Evolutionary conservation across 2,113 vertebrate species (phyloP), one percentile per base, ranked within the genome.

Genomic region (Protobothrops flavoviridis): DNA sequence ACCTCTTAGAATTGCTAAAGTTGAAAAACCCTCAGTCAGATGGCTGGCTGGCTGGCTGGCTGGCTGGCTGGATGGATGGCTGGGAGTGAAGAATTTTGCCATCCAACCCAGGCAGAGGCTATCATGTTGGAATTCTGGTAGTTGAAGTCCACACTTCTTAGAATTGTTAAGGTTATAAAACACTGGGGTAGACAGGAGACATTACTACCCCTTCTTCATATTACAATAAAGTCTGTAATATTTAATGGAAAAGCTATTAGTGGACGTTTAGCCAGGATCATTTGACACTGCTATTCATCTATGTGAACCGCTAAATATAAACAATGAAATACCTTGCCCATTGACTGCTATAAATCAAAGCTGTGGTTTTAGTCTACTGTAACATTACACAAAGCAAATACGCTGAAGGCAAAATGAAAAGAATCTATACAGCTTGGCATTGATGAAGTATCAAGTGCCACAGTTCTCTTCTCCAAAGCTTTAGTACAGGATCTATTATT

Each of bases 271-370:
- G 93, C 91, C 90, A 95, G 95, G 93, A 92, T 97, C 95, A 94
- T 61, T 61, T 81, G 94, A 87, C 95, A 95, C 26, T 92, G 74
- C 95, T 93, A 96, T 96, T 94, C 96, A 96, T 95, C 95, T 93
- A 95, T 94, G 94, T 96, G 96, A 96, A 95, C 90, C 93, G 92
- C 92, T 95, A 97, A 96, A 95, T 96, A 92, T 95, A 97, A 98
- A 96, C 93, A 96, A 95, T 88, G 85, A 94, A 96, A 97, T 97
- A 97, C 97, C 97, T 97, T 96, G 96, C 92, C 91, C 95, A 93
- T 95, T 94, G 96, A 94, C 93, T 95, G 93, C 87, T 94, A 97
- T 98, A 97, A 97, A 97, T 98, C 97, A 98, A 95, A 96, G 96
- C 92, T 88, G 94, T 93, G 95, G 94, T 96, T 96, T 95, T 95